Evolutionary conservation across 2,797 vertebrate species (phyloP).

Genomic region (Mormyrops boulengeri): DNA sequence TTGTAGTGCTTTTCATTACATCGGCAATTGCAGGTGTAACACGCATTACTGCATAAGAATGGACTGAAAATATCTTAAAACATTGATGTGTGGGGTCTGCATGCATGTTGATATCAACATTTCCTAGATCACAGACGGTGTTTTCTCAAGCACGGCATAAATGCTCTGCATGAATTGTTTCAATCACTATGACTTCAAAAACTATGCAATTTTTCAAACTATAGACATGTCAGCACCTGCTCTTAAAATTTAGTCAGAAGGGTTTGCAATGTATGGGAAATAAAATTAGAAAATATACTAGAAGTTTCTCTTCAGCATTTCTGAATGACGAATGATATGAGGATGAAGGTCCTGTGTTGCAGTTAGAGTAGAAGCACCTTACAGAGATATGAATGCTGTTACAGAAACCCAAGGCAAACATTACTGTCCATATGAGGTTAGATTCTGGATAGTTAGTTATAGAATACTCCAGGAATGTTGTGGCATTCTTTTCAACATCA

Average conservation of each 20-base stretch:
- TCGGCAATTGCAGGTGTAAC: background rate
- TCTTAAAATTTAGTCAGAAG: background rate
- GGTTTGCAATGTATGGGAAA: background rate
- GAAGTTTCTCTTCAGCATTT: background rate
- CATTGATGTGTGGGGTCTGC: background rate
- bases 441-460: background rate
- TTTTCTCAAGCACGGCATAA: background rate
- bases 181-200: background rate
- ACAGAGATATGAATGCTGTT: background rate
- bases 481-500: background rate
- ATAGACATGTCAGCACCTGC: background rate
- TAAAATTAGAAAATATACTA: background rate
- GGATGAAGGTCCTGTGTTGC: background rate
- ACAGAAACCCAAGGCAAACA: background rate
- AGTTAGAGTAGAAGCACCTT: background rate
- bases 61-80: background rate
- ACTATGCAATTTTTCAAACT: background rate
- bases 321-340: background rate
- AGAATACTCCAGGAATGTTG: background rate
- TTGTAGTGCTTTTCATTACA: background rate
- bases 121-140: background rate
- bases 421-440: background rate
- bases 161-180: background rate
- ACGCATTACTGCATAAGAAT: background rate
- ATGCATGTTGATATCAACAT: background rate